Evolutionary conservation across 2,113 vertebrate genomes (phyloP).

Genomic region (Cyanocitta stelleri): DNA sequence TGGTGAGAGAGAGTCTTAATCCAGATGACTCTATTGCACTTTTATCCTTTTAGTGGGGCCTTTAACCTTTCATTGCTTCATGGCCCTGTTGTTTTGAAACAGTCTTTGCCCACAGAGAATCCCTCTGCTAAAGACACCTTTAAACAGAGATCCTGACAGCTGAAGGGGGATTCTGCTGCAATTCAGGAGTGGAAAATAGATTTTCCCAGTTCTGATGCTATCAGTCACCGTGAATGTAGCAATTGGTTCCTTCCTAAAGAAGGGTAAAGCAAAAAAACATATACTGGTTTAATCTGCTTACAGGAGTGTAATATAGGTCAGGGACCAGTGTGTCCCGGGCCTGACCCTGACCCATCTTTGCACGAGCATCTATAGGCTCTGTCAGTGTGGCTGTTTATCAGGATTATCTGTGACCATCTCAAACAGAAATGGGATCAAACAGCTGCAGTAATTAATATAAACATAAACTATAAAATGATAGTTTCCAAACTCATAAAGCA

Average conservation of each 20-base stretch:
- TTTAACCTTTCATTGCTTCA: conserved; percentile 23
- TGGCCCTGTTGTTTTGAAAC: neutral
- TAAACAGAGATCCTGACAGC: neutral
- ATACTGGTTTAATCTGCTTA: neutral
- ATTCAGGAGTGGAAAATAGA: neutral
- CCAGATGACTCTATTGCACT: conserved; percentile 45
- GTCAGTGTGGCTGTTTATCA: neutral
- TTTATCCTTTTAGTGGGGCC: neutral
- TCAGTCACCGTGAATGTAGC: neutral
- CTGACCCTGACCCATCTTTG: neutral
- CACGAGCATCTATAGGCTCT: neutral
- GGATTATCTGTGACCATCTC: neutral
- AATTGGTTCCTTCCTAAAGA: neutral
- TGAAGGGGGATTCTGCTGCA: neutral
- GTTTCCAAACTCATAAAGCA: neutral
- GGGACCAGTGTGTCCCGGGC: neutral
- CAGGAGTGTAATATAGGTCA: conserved; percentile 3
- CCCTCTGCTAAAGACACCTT: neutral
- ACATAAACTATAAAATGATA: neutral
- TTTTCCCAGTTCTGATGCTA: neutral
- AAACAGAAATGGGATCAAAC: conserved; percentile 23
- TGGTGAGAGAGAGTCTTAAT: neutral
- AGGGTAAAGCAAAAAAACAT: neutral
- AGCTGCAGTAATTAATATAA: conserved; percentile 27
- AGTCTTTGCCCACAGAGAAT: neutral